phyloP scores from a whole-genome alignment of 2,797 vertebrate species.

The Ptychadena robeensis region DNA sequence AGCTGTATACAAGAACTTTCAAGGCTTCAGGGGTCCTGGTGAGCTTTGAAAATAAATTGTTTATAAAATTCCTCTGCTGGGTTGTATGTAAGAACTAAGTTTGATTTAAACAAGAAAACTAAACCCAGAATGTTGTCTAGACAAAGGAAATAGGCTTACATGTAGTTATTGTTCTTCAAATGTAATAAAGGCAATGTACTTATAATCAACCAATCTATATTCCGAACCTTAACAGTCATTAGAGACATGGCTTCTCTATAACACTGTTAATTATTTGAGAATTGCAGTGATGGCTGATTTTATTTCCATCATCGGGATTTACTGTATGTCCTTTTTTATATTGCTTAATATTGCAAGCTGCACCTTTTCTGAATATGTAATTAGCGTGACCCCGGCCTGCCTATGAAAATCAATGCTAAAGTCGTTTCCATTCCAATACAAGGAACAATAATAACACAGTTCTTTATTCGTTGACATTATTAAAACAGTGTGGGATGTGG shows the following conservation, averaged over 20 bases:
- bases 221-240: slow-evolving; percentile 66
- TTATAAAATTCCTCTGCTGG: too few species aligned
- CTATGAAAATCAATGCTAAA: slow-evolving; percentile 80
- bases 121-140: slow-evolving; percentile 21
- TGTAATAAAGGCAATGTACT: slow-evolving; percentile 61
- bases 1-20: background rate
- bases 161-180: slow-evolving; percentile 61
- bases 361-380: slow-evolving; percentile 70
- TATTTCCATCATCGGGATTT: slow-evolving; percentile 70
- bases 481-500: slow-evolving; percentile 80
- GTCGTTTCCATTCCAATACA: slow-evolving; percentile 72
- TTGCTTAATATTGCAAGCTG: slow-evolving; percentile 69
- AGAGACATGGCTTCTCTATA: slow-evolving; percentile 66
- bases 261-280: slow-evolving; percentile 71
- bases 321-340: slow-evolving; percentile 73
- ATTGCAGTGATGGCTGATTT: slow-evolving; percentile 74
- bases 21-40: background rate
- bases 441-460: slow-evolving; percentile 74
- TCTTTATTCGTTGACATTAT: slow-evolving; percentile 79
- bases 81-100: too few species aligned
- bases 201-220: slow-evolving; percentile 67
- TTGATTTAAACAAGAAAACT: too few species aligned
- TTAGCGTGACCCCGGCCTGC: slow-evolving; percentile 71
- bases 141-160: background rate
- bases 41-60: background rate